Percentiles rank a stretch among this genome's conserved stretches.
Evolutionary conservation across 2,797 vertebrate genomes (phyloP).

Genomic region (Pipistrellus pipistrellus): DNA sequence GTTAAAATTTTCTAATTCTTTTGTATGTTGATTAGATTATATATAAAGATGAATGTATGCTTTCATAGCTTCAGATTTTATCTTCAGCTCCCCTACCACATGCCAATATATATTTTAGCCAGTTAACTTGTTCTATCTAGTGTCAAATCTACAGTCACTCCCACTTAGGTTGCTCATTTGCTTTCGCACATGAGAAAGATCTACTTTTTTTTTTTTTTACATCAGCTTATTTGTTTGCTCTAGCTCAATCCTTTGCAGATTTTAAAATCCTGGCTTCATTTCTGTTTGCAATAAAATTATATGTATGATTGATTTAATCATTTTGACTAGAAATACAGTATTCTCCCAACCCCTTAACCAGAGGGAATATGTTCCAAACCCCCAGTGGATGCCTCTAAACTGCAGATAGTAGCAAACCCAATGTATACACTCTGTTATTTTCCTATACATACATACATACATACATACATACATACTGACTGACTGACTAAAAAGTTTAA

Average conservation of each 20-base stretch:
- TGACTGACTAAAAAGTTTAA: not conserved
- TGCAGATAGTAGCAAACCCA: not conserved
- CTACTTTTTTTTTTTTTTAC: not conserved
- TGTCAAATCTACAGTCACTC: not conserved
- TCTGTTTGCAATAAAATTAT: slow-evolving; percentile 10
- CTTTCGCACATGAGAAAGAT: not conserved
- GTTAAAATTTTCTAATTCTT: slow-evolving; percentile 5
- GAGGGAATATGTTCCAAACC: not conserved
- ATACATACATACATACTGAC: not conserved
- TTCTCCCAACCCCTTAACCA: not conserved
- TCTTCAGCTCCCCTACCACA: not conserved
- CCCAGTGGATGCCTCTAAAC: not conserved
- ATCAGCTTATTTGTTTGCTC: not conserved
- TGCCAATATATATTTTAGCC: not conserved
- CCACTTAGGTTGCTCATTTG: not conserved
- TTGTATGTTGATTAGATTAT: not conserved
- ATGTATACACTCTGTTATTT: not conserved
- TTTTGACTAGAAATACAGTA: not conserved
- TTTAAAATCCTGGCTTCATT: slow-evolving; percentile 4
- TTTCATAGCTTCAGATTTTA: not conserved
- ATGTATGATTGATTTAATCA: not conserved
- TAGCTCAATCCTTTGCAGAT: slow-evolving; percentile 13
- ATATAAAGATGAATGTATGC: slow-evolving; percentile 13
- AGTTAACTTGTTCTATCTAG: not conserved
- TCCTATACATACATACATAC: not conserved